Base-by-base conservation (phyloP, 1,140 invertebrate species). In the Paralvinella palmiformis region DNA sequence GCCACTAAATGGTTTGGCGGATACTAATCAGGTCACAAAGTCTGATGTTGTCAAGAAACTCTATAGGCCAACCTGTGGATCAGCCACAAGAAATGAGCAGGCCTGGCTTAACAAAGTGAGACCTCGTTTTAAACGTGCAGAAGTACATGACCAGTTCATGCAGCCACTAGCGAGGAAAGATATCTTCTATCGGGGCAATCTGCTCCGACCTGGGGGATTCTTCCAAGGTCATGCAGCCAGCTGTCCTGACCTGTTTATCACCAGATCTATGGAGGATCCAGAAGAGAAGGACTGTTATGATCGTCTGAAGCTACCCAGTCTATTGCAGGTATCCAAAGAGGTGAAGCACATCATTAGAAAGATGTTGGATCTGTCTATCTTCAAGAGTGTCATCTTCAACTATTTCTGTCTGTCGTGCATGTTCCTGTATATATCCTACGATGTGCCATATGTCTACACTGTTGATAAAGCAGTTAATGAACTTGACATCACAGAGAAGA, bases 381-480 rank as follows among this genome's bases (percentile, higher is more conserved):
- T 63, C 6, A 85, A 85, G 70, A 92, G 91, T 56, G 89, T 89
- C 1, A 89, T 91, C 0, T 97, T 97, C 75, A 78, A 94, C 24
- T 83, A 95, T 37, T 82, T 96, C n/a, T 88, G 90, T 13, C 69
- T 92, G 31, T 91, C 91, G 65, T 92, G 93, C 13, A 90, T 91
- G 66, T 84, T 96, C 31, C 94, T 93, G 0, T 90, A 96, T 88
- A 86, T 92, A 83, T 94, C 92, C 64, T 94, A 96, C 81, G 96
- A 94, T 75, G 90, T 94, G 5, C 94, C 94, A 1, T 96, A 36
- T 92, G 93, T 79, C 85, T 94, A 61, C 93, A 91, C 74, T 85
- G 71, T 72, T 20, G 74, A 78, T 63, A 70, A 74, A 66, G 79
- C 75, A 2, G 68, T 71, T 50, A n/a, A n/a, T n/a, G 61, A 64